Evolutionary conservation across 2,888 invertebrate species (phyloP).

Genomic region (Lithophane semibrunnea): DNA sequence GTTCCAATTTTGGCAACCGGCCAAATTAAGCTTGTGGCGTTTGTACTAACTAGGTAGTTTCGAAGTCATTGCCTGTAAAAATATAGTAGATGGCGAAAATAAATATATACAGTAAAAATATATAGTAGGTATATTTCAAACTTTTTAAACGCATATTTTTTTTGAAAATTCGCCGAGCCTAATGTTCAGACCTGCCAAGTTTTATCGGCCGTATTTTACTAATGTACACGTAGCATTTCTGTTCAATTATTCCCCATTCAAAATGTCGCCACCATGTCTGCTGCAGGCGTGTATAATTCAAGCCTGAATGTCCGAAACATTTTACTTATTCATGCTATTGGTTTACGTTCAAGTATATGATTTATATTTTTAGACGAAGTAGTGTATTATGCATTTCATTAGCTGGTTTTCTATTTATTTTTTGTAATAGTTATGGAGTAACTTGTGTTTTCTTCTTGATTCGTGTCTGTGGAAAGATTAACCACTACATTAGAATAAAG

Average conservation of each 20-base stretch:
- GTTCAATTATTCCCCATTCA: neutral
- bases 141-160: too few relatives aligned
- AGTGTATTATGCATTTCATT: slow-evolving; percentile 1
- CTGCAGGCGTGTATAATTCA: slow-evolving; percentile 21
- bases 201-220: neutral
- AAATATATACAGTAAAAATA: too few relatives aligned
- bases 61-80: too few relatives aligned
- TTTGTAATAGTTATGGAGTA: neutral
- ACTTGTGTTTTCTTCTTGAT: neutral
- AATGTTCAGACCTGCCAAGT: too few relatives aligned
- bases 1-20: neutral
- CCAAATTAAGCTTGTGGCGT: neutral
- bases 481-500: neutral
- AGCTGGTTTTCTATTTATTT: slow-evolving; percentile 6
- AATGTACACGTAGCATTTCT: neutral
- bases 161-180: too few relatives aligned
- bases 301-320: neutral
- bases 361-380: slow-evolving; percentile 2
- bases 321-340: slow-evolving; percentile 16
- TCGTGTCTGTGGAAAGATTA: neutral
- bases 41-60: neutral
- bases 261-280: slow-evolving; percentile 36
- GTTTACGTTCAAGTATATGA: neutral
- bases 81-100: too few relatives aligned
- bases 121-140: too few relatives aligned